phyloP scores from a whole-genome alignment of 2,888 invertebrate species.

The Tetranychus truncatus region DNA sequence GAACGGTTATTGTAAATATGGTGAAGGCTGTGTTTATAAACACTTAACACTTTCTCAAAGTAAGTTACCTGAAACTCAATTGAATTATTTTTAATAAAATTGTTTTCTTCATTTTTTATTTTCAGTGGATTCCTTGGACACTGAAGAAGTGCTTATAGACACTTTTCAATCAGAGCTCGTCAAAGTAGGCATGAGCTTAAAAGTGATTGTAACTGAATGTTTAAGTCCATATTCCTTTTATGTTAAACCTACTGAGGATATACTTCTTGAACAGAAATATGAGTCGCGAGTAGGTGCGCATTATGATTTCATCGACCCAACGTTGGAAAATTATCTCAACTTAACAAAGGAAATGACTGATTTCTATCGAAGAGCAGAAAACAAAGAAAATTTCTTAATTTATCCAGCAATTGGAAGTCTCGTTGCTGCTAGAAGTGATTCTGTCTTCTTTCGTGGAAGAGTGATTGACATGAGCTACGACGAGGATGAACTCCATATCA shows the following conservation, averaged over 20 bases:
- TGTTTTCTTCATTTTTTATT: not conserved
- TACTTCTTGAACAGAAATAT: not conserved
- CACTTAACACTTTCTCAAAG: not conserved
- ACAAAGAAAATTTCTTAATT: not conserved
- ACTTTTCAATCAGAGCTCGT: not conserved
- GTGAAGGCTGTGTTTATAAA: not conserved
- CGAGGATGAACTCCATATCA: not conserved
- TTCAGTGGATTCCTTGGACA: not conserved
- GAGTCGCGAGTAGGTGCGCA: not conserved
- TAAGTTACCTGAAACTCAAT: not conserved
- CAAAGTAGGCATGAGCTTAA: not conserved
- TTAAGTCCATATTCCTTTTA: not conserved
- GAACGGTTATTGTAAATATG: not conserved
- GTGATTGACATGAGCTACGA: not conserved
- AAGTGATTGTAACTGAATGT: not conserved
- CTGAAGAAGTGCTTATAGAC: not conserved
- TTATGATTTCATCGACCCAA: not conserved
- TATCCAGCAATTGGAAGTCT: constrained; percentile 3
- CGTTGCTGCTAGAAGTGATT: not conserved
- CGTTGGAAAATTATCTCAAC: not conserved
- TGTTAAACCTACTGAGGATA: not conserved
- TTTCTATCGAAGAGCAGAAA: not conserved
- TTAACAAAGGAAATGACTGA: not conserved
- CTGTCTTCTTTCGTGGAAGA: not conserved
- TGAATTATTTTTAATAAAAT: not conserved